Percentiles rank a stretch among this genome's conserved stretches.
phyloP scores from a whole-genome alignment of 2,888 invertebrate genomes.

The Homarus gammarus region DNA sequence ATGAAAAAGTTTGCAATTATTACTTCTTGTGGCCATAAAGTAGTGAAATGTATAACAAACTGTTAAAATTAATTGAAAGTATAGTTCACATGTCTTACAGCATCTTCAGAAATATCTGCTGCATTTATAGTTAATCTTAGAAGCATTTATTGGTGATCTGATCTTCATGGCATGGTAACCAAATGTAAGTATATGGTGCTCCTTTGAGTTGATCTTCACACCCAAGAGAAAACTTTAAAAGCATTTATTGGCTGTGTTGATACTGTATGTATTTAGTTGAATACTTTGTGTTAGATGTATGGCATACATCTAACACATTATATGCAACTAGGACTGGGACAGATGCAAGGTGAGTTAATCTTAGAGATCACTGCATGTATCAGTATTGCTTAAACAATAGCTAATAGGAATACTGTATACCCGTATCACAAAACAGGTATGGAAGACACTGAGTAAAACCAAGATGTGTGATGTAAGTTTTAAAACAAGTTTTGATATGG shows the following conservation, averaged over 20 bases:
- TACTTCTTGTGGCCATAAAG: not conserved
- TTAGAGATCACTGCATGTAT: not conserved
- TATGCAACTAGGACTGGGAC: not conserved
- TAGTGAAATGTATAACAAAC: not conserved
- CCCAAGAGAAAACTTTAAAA: not conserved
- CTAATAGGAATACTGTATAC: too few relatives aligned
- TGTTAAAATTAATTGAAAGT: too few relatives aligned
- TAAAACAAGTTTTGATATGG: too few relatives aligned
- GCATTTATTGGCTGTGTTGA: not conserved
- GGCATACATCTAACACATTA: too few relatives aligned
- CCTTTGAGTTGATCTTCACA: not conserved
- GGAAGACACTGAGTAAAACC: not conserved
- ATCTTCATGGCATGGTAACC: not conserved
- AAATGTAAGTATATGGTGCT: conserved; percentile 8
- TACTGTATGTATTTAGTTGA: not conserved
- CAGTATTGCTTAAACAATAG: too few relatives aligned
- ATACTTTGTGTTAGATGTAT: not conserved
- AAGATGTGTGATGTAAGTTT: too few relatives aligned
- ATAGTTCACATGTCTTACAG: too few relatives aligned
- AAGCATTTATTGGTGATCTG: not conserved
- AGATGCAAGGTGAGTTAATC: not conserved
- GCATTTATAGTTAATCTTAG: too few relatives aligned
- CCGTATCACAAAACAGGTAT: not conserved
- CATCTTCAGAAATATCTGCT: not conserved
- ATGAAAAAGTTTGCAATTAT: not conserved